Evolutionary conservation across 2,113 vertebrate genomes (phyloP), one percentile per base, ranked within the genome.

Genomic region (Chelonoidis abingdonii): DNA sequence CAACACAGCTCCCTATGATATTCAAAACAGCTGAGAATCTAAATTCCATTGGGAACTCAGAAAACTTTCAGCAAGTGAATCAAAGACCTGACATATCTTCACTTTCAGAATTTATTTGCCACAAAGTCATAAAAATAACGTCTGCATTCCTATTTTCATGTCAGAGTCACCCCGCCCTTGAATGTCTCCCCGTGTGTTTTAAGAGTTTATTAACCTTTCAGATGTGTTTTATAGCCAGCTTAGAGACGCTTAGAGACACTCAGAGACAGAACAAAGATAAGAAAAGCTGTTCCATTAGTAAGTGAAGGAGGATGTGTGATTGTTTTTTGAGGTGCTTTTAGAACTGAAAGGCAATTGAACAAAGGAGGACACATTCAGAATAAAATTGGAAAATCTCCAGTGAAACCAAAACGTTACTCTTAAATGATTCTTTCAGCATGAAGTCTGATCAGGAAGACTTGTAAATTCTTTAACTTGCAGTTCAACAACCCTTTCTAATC

Each of bases 261-360:
- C 5, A 29, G 84, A 95, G 89, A 88, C 90, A 92, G 87, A 92
- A 78, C 12, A 65, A 87, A 96, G 90, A 89, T 80, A 54, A 95
- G 94, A 86, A 94, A 93, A 92, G 90, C 12, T 78, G 96, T 94
- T 95, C 93, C 95, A 93, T 83, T 93, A 92, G 81, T 10, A 93
- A 85, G 85, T 88, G 92, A 65, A 84, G 3, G 13, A 78, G 62
- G 93, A 89, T 56, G 44, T 89, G 93, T 50, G 69, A 93, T 27
- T 72, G 35, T 8, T 96, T 69, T 97, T 95, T 97, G 94, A 97
- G 97, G 94, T 81, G 92, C 90, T 97, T 92, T 96, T 89, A 96
- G 91, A 87, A 87, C 56, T 50, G 87, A 83, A 83, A 85, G 88
- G 90, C 57, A 47, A n/a, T 38, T 86, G 93, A 94, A 57, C 72